Evolutionary conservation across 2,888 invertebrate species (phyloP), one percentile per base, ranked within the genome.

Genomic region (Euclidia mi): DNA sequence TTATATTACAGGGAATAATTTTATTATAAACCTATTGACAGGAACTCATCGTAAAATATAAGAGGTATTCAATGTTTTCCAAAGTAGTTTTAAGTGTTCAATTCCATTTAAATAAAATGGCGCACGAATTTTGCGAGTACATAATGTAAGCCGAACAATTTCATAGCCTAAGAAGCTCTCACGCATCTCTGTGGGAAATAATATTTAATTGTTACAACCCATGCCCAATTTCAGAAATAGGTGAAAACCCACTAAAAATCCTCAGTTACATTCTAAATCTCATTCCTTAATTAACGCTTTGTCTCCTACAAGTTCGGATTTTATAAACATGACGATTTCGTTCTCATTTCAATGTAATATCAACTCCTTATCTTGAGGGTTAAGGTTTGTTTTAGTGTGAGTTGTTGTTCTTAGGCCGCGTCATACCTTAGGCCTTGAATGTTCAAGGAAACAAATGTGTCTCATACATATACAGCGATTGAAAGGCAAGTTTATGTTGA

Each of bases 361-460:
- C 2, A 48, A 52, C 60, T 49, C 31, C 72, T 63, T 20, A 1
- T 1, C 3, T 0, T 11, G 0, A 3, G 1, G 0, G 1, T 1
- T 68, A 67, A 48, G 56, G 71, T 59, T 61, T 17, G 51, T 28
- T 57, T 41, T 75, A 3, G 41, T 17, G 28, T 25, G 45, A 6
- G 1, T 2, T 6, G 2, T 11, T 18, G 17, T 3, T 37, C 35
- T 20, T 51, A 65, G 63, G 70, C 71, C 59, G 63, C 50, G 65
- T 71, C 79, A 78, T 82, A 85, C 84, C 79, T 82, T 78, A 75
- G 78, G 70, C 82, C 63, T 72, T 79, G 79, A 81, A 81, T 81
- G 81, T 84, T 85, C 83, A 78, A 72, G 42, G 78, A 85, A 84
- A 87, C 84, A 87, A 87, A 87, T 86, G 85, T 84, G 74, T 69